Evolutionary conservation across 2,797 vertebrate species (phyloP), one percentile per base, ranked within the genome.

Genomic region (Siniperca scherzeri): DNA sequence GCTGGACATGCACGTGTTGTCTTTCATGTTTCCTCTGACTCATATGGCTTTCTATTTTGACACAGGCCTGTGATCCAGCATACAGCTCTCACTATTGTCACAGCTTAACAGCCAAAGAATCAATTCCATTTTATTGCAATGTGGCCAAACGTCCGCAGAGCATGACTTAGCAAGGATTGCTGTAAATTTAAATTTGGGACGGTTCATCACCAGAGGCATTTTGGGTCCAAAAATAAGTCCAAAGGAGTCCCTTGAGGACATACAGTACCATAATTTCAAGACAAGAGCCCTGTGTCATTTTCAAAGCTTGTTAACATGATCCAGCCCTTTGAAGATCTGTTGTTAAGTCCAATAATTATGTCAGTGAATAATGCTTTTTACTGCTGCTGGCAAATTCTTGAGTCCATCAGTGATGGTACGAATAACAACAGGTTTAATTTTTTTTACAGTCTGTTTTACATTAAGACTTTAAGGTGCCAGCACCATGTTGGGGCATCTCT

Each of bases 241-340:
- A 44, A 71, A 70, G 25, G 65, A 83, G 70, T 77, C 74, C 52
- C 73, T 59, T 87, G 62, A 83, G 77, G 88, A 90, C 74, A 83
- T 33, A 50, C 44, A 72, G 74, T 11, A 70, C 46, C 69, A 78
- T 81, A 75, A 90, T 81, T 79, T 89, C 50, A 81, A 85, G 78
- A 86, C 83, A 61, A 74, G 56, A 77, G 72, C 70, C 25, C 36
- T 79, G 74, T 89, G 84, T 81, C 74, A 83, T 85, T 88, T 91
- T 84, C 62, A 77, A 88, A 62, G 79, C 89, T 89, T 82, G 89
- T 95, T 95, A 95, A 94, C 78, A 87, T 57, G 33, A 77, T 70
- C 56, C 87, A 88, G 79, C 19, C 21, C 92, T 95, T 95, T 94
- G 88, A 95, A 90, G 92, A 85, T 73, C 36, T 17, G 55, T 80